phyloP scores from a whole-genome alignment of 2,888 invertebrate genomes.

The Cylindroiulus punctatus region DNA sequence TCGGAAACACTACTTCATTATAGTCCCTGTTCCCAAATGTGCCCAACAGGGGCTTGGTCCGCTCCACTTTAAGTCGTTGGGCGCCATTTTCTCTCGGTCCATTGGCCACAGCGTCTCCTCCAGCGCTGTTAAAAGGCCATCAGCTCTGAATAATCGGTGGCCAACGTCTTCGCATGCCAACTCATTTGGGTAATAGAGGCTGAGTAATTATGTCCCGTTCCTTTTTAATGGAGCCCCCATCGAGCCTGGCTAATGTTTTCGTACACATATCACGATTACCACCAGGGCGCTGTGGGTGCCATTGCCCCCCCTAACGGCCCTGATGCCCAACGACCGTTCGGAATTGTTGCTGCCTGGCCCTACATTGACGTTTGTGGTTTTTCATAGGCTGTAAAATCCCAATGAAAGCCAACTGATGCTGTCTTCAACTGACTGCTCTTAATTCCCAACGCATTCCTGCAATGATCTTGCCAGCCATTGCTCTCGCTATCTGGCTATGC shows the following conservation, averaged over 20 bases:
- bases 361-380: slow-evolving; percentile 28
- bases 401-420: background rate
- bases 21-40: no score
- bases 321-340: background rate
- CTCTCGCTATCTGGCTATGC: background rate
- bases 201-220: slow-evolving; percentile 28
- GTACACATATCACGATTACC: background rate
- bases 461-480: background rate
- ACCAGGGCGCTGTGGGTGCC: background rate
- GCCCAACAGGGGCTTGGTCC: no score
- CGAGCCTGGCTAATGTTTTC: background rate
- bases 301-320: background rate
- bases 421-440: slow-evolving; percentile 27
- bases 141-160: slow-evolving; percentile 22
- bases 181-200: slow-evolving; percentile 27
- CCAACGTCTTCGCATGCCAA: background rate
- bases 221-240: slow-evolving; percentile 21
- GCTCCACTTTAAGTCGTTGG: background rate
- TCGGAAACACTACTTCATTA: no score
- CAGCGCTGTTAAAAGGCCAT: slow-evolving; percentile 3
- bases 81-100: background rate
- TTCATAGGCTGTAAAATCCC: slow-evolving; percentile 13
- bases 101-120: background rate
- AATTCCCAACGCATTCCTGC: background rate
- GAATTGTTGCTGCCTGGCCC: slow-evolving; percentile 1